Percentiles rank a stretch among this genome's conserved stretches.
Conservation (phyloP, 92 coral and sea anemone genomes). For the Diadumene lineata region DNA sequence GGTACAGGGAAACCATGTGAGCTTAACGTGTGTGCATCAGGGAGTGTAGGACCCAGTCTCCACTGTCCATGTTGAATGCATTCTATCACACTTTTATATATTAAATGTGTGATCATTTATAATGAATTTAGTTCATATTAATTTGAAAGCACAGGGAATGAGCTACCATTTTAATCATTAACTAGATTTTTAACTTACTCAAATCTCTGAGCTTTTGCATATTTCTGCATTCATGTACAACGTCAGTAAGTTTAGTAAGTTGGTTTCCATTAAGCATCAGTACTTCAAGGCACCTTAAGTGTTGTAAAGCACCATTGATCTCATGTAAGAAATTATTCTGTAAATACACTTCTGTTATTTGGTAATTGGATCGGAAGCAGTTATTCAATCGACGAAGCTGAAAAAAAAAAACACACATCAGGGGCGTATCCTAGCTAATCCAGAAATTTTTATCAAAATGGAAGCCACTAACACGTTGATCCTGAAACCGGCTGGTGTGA, state of each 20-base stretch:
- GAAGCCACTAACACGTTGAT: too few relatives aligned
- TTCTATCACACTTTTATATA: too few relatives aligned
- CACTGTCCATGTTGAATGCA: too few relatives aligned
- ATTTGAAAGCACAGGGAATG: too few relatives aligned
- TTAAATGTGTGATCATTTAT: too few relatives aligned
- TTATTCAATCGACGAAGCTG: conserved; percentile 76
- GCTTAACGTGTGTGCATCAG: too few relatives aligned
- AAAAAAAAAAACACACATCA: not conserved
- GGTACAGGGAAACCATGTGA: too few relatives aligned
- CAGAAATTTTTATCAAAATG: too few relatives aligned
- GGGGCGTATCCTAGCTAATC: too few relatives aligned
- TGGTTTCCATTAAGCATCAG: conserved; percentile 93
- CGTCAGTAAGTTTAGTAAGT: conserved; percentile 84
- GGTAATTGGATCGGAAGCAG: conserved; percentile 78
- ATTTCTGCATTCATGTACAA: conserved; percentile 86
- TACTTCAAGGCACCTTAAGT: conserved; percentile 81
- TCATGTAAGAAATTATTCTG: conserved; percentile 84
- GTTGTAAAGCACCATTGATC: conserved; percentile 78
- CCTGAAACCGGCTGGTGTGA: too few relatives aligned
- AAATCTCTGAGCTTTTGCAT: conserved; percentile 83
- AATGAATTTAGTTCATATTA: too few relatives aligned
- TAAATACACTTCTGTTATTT: conserved; percentile 79
- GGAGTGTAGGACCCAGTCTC: too few relatives aligned
- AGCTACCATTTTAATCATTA: not conserved
- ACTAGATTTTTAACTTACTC: conserved; percentile 61